These are phyloP conservation scores for Vultur gryphus DNA, from an alignment of 2,797 vertebrate genomes.

Conservation along the genomic window DNA sequence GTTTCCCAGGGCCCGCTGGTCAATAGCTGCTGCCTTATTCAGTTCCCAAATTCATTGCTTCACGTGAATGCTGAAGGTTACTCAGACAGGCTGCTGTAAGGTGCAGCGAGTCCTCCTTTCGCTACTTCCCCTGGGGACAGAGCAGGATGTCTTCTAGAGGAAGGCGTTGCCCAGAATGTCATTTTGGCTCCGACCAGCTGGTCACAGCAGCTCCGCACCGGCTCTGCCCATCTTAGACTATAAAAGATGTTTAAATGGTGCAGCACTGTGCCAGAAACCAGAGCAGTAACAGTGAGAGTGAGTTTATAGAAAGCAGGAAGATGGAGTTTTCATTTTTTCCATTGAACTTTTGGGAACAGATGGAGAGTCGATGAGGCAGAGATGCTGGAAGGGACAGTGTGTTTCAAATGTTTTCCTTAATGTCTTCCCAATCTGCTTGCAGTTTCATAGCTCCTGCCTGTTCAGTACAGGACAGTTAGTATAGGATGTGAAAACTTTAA, in stretches of 20 bases:
- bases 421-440: conserved; percentile 34
- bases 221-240: neutral
- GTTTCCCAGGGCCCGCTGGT: neutral
- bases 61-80: neutral
- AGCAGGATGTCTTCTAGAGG: neutral
- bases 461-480: neutral
- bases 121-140: neutral
- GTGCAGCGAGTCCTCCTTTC: neutral
- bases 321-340: conserved; percentile 9
- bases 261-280: neutral
- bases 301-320: conserved; percentile 5
- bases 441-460: neutral
- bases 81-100: neutral
- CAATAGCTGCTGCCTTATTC: neutral
- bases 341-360: conserved; percentile 32
- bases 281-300: neutral
- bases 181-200: neutral
- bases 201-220: neutral
- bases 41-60: neutral
- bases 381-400: conserved; percentile 39
- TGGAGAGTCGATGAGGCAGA: conserved; percentile 29
- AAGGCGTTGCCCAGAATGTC: neutral
- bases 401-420: conserved; percentile 37
- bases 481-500: neutral
- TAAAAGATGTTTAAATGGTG: neutral